Percentiles rank a stretch among this genome's conserved stretches.
Evolutionary conservation across 2,797 vertebrate genomes (phyloP).

Genomic region (Diplodus sargus): DNA sequence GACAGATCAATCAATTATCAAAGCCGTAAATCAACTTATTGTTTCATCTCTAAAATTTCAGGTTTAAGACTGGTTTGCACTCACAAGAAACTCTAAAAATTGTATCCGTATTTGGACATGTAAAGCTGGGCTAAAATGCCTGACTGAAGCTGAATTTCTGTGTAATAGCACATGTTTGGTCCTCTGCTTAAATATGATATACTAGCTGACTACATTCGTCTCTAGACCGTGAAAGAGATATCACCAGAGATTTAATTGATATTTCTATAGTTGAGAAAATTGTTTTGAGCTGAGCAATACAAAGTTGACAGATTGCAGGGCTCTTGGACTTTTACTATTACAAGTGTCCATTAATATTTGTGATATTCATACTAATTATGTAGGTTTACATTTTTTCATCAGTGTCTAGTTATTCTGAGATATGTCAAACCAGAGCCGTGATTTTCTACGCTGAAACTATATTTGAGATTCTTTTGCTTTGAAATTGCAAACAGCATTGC

Average conservation of each 20-base stretch:
- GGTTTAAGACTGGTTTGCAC: background rate
- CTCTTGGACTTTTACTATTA: constrained; percentile 10
- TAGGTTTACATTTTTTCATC: constrained; percentile 6
- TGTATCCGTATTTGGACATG: background rate
- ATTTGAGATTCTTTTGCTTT: constrained; percentile 48
- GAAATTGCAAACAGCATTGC: constrained; percentile 64
- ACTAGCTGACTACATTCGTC: constrained; percentile 35
- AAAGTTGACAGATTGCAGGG: constrained; percentile 23
- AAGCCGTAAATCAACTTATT: background rate
- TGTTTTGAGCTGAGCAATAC: constrained; percentile 48
- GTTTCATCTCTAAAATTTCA: background rate
- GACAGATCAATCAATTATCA: background rate
- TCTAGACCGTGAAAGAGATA: constrained; percentile 53
- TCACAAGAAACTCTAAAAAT: background rate
- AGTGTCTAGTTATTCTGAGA: constrained; percentile 12
- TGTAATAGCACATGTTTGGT: constrained; percentile 17
- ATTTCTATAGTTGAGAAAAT: constrained; percentile 47
- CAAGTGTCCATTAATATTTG: constrained; percentile 5
- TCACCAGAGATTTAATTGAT: constrained; percentile 22
- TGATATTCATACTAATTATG: constrained; percentile 2
- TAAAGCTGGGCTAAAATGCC: background rate
- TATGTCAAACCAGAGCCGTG: constrained; percentile 11
- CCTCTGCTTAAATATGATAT: constrained; percentile 42
- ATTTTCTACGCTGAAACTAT: constrained; percentile 44
- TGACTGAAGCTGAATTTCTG: constrained; percentile 8